These are phyloP conservation scores for Coluber constrictor DNA, from an alignment of 2,797 vertebrate genomes.

Conservation along the genomic window DNA sequence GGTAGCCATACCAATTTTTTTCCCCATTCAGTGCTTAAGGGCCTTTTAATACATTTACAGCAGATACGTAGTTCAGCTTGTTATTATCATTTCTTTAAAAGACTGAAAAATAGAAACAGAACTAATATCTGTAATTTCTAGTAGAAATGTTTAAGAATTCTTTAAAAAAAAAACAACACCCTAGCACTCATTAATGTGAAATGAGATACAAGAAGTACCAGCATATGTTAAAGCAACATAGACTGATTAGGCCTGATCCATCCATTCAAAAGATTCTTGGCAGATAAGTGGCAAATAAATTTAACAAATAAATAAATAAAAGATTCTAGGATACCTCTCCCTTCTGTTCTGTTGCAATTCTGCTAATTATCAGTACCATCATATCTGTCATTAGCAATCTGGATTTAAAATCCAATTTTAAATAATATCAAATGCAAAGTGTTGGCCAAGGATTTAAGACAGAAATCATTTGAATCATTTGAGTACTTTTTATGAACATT, in stretches of 20 bases:
- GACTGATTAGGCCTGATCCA: not conserved
- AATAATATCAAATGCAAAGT: not conserved
- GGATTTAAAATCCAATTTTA: not conserved
- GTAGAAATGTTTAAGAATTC: not conserved
- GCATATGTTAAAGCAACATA: not conserved
- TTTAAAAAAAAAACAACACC: not conserved
- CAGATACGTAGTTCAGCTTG: not conserved
- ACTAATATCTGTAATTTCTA: not conserved
- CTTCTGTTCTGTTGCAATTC: not conserved
- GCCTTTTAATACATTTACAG: not conserved
- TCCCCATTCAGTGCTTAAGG: not conserved
- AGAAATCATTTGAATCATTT: not conserved
- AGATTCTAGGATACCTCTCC: not conserved
- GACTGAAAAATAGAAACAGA: not conserved
- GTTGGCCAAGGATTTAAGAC: not conserved
- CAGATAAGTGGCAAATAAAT: not conserved
- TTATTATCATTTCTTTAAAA: not conserved
- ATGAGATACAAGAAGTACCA: not conserved
- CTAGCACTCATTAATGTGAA: not conserved
- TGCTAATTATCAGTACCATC: not conserved
- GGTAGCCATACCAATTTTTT: not conserved
- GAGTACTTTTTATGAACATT: not conserved
- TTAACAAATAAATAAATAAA: not conserved
- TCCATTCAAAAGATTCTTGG: not conserved
- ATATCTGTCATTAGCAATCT: not conserved